Conservation (phyloP, 2,888 invertebrate genomes). For the Thumatha senex region DNA sequence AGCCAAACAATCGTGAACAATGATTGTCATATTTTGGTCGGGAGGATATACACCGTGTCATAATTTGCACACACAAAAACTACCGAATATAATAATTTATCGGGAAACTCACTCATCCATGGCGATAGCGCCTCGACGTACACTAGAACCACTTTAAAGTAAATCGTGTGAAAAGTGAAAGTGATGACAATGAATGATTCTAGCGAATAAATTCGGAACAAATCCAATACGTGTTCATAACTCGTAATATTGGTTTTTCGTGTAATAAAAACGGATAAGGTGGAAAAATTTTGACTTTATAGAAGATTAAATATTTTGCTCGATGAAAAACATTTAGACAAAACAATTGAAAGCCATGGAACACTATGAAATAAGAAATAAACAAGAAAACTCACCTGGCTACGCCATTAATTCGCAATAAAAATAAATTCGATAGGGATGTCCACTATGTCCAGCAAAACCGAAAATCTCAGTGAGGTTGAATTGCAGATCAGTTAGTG, state of each 20-base stretch:
- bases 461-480: not conserved
- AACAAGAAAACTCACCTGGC: slow-evolving; percentile 83
- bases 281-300: slow-evolving; percentile 79
- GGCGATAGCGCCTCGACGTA: slow-evolving; percentile 67
- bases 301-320: slow-evolving; percentile 75
- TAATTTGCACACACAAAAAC: slow-evolving; percentile 63
- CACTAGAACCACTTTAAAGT: slow-evolving; percentile 71
- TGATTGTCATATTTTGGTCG: slow-evolving; percentile 59
- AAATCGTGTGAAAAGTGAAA: slow-evolving; percentile 80
- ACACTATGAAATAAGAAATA: slow-evolving; percentile 79
- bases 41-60: slow-evolving; percentile 60
- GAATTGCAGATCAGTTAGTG: no score
- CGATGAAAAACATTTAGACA: slow-evolving; percentile 78
- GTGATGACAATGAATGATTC: slow-evolving; percentile 82
- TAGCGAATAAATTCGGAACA: slow-evolving; percentile 81
- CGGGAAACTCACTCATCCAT: slow-evolving; percentile 81
- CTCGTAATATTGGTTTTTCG: slow-evolving; percentile 73
- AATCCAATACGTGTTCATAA: slow-evolving; percentile 83
- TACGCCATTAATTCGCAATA: slow-evolving; percentile 84
- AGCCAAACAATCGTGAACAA: slow-evolving; percentile 39
- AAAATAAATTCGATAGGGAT: slow-evolving; percentile 68
- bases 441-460: slow-evolving; percentile 19
- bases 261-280: slow-evolving; percentile 72
- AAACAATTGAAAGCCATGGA: slow-evolving; percentile 81
- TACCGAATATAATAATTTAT: slow-evolving; percentile 54